Evolutionary conservation across 2,797 vertebrate species (phyloP).

Genomic region (Brachymystax lenok): DNA sequence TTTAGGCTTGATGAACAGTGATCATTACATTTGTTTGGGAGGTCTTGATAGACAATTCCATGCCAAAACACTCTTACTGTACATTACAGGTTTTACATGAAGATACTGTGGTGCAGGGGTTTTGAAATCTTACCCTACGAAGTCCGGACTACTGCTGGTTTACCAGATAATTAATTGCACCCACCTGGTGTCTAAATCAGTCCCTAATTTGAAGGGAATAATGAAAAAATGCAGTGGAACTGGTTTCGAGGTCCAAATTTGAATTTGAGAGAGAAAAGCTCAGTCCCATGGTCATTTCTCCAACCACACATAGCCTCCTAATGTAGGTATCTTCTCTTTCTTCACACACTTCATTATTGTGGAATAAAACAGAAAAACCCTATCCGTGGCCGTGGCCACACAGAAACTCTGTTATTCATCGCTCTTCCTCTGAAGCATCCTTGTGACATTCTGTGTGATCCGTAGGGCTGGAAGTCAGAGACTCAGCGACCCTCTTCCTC

Average conservation of each 20-base stretch:
- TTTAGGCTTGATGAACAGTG: not conserved
- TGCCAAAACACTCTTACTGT: not conserved
- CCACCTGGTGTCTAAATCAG: not conserved
- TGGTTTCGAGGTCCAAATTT: too few species aligned
- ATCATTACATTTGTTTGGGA: not conserved
- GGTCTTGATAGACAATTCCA: not conserved
- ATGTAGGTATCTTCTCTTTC: too few species aligned
- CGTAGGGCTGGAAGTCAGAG: not conserved
- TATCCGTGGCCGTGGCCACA: not conserved
- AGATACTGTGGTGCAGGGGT: not conserved
- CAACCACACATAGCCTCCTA: too few species aligned
- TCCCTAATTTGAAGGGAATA: not conserved
- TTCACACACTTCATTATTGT: not conserved
- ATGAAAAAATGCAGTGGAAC: too few species aligned
- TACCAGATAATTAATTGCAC: not conserved
- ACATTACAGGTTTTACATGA: not conserved
- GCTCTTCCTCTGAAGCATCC: slow-evolving; percentile 1
- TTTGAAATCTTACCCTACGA: not conserved
- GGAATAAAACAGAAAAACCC: not conserved
- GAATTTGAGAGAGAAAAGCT: too few species aligned
- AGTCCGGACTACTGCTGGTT: not conserved
- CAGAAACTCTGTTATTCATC: not conserved
- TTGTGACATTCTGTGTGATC: not conserved
- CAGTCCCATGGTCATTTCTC: too few species aligned
- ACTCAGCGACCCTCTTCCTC: not conserved